Evolutionary conservation across 1,140 invertebrate species (phyloP), one percentile per base, ranked within the genome.

Genomic region (Drosophila orosa): DNA sequence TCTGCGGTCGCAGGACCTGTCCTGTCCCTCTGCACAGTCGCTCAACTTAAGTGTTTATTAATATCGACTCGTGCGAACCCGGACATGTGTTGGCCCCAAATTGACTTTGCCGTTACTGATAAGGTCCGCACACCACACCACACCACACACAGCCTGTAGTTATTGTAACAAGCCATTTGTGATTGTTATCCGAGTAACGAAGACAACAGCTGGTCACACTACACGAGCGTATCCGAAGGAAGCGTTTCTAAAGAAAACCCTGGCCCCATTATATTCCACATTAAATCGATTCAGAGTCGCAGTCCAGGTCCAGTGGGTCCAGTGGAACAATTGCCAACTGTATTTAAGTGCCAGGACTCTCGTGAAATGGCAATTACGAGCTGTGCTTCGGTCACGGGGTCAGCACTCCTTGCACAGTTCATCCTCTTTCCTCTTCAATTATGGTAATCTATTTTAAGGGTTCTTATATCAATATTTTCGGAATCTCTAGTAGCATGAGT

Each of bases 71-170:
- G 77, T 80, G 77, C 58, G 77, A 80, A 80, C 69, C 47, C 15
- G 77, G 77, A 80, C 77, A 80, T 80, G 77, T 80, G 77, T 80
- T 80, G 69, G 73, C 40, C 61, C 60, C 63, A 80, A 80, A 80
- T 80, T 80, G 78, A 80, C 78, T 80, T 80, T 80, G 69, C 56
- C 50, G 50, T 66, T 60, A 74, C 68, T 79, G 76, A 79, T 79
- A 74, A 79, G 60, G 37, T 54, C 22, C 31, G 19, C 29, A 19
- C 44, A 7, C 3, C 13, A 0, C 12, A 3, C 27, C 31, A 19
- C 31, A 22, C n/a, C 37, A 24, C 17, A 24, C 25, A 3, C 52
- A 52, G 50, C 25, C 25, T 39, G 72, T 75, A 54, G 72, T 66
- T 66, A 75, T 59, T 66, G 73, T 75, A 58, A 54, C 39, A 44